Evolutionary conservation across 2,113 vertebrate genomes (phyloP), one percentile per base, ranked within the genome.

Genomic region (Emydocephalus ijimae): DNA sequence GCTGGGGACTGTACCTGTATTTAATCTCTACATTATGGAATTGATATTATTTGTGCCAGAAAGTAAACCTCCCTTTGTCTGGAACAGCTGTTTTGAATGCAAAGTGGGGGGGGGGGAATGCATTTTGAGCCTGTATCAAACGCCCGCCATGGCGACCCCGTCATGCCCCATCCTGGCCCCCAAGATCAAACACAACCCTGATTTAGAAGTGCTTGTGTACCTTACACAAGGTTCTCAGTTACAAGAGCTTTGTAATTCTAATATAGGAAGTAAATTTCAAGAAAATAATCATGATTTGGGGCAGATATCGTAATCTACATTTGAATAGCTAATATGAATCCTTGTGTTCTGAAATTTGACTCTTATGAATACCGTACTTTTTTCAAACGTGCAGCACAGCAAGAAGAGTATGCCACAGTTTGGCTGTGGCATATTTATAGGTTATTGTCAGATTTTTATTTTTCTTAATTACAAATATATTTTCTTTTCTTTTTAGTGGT

Each of bases 401-500:
- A 8, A 12, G 24, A 61, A 15, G 2, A 69, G 45, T 29, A 45
- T 57, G 54, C 29, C 3, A 23, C 14, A 61, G 9, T 34, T 92
- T 52, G 34, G 11, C 81, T 24, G 39, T 89, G 26, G 8, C 7
- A 23, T 69, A 21, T 55, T 21, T 92, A 50, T 24, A 50, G 26
- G 10, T 24, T 92, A 50, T 91, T 43, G 92, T 95, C 48, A 93
- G 15, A 93, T 39, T 81, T 50, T 94, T 15, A 56, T 93, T 95
- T 34, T 94, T 90, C 15, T 9, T 94, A 91, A 94, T 86, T 86
- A 12, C 52, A 87, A 92, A 12, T 29, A 0, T 93, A 0, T 93
- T 23, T 94, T 96, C 92, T 23, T 95, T 95, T 95, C 93, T 94
- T 94, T 93, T 45, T 95, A 99, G 99, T 99, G 99, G 99, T 99